Evolutionary conservation across 1,140 invertebrate species (phyloP), one percentile per base, ranked within the genome.

Genomic region (Drosophila guanche): DNA sequence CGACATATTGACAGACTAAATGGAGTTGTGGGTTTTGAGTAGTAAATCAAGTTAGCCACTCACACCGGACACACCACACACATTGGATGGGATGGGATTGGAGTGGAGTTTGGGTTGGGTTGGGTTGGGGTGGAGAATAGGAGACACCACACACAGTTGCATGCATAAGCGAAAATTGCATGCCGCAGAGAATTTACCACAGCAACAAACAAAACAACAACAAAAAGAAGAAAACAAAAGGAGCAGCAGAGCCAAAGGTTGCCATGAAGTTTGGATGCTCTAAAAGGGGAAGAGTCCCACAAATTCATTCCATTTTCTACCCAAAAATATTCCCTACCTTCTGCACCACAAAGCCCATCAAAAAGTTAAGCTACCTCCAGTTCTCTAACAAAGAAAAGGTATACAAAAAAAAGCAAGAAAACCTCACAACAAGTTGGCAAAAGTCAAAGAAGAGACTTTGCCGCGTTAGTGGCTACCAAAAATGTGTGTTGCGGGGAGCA

Each of bases 1-100:
- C 85, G 85, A 89, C 85, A 89, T 89, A 89, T 89, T 89, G 85
- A 89, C 85, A 89, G 85, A 85, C 80, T 84, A 89, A 89, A 89
- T 79, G 85, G 85, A 89, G 85, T 89, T 89, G 77, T 89, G 85
- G 85, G 85, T 89, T 89, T 89, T 85, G 85, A 89, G 85, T 89
- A 89, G 85, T 89, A 89, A 89, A 89, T 89, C 85, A 89, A 85
- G 79, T 89, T 80, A 84, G 81, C 61, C 73, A 86, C 83, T 86
- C 62, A 63, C 65, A 76, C 56, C 68, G 72, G 42, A 63, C 57
- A 20, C 60, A 43, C 66, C 43, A 67, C 16, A 61, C 22, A 68
- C 33, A 62, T 42, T 12, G 33, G 33, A 12, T 33, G 20, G 37
- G 27, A 14, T 5, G 27, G 20, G 4, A 20, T 5, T 3, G 51